phyloP scores from a whole-genome alignment of 2,797 vertebrate species.

The Hapalemur alaotrensis region DNA sequence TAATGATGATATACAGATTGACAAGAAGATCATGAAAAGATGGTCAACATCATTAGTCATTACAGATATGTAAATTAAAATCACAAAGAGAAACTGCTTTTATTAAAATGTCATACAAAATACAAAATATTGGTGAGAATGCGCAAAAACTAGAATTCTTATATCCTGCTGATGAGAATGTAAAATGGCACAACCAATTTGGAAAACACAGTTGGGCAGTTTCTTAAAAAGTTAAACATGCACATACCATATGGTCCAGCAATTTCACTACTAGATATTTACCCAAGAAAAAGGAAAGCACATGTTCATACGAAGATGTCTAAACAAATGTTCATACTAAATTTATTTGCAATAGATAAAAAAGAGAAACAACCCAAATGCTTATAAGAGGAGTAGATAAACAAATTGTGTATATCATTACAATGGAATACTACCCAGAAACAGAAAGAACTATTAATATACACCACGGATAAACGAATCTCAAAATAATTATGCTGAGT shows the following conservation, averaged over 20 bases:
- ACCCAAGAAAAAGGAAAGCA: conserved; percentile 6
- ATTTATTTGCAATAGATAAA: background rate
- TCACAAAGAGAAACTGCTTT: background rate
- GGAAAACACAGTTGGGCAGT: background rate
- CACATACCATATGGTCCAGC: background rate
- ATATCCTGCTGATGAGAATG: background rate
- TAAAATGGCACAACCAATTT: background rate
- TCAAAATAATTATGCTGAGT: background rate
- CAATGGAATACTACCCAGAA: background rate
- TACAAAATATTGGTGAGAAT: background rate
- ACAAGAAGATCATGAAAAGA: background rate
- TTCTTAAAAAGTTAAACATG: conserved; percentile 35
- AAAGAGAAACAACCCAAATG: background rate
- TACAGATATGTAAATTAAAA: conserved; percentile 22
- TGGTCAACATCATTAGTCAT: background rate
- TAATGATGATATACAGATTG: background rate
- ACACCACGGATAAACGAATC: background rate
- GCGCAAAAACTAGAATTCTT: background rate
- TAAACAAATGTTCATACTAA: background rate
- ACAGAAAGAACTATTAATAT: background rate
- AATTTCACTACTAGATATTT: background rate
- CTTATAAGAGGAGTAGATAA: background rate
- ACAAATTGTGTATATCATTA: background rate
- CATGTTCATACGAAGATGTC: background rate
- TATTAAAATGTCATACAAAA: background rate